A percentile compares a stretch with the other conserved stretches of the same genome.
Evolutionary conservation across 2,113 vertebrate genomes (phyloP).

Genomic region (Dipodomys stephensi): DNA sequence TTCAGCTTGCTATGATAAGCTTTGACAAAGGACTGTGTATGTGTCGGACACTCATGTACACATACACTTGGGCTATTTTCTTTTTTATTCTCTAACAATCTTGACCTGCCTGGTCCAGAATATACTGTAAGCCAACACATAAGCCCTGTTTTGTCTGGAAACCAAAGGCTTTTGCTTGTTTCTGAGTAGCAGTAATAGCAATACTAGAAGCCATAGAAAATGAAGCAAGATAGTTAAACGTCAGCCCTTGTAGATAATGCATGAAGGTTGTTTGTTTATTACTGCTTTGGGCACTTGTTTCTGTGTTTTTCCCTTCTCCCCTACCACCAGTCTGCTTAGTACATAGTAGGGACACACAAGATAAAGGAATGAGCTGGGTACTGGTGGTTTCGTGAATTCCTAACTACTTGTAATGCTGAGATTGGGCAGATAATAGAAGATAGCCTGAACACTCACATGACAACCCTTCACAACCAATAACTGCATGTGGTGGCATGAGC

Average conservation of each 20-base stretch:
- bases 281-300: background rate
- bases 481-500: no score
- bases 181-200: background rate
- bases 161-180: background rate
- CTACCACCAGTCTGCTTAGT: background rate
- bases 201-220: background rate
- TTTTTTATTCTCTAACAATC: background rate
- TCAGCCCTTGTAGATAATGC: rapidly evolving
- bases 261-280: background rate
- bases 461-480: no score
- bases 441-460: no score
- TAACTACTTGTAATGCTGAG: no score
- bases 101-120: background rate
- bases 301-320: background rate
- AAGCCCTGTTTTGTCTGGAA: background rate
- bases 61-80: background rate
- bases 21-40: rapidly evolving
- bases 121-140: background rate
- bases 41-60: background rate
- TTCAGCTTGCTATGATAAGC: background rate
- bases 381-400: no score
- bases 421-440: no score
- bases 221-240: background rate
- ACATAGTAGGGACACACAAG: background rate
- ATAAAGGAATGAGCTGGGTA: background rate